Evolutionary conservation across 1,140 invertebrate genomes (phyloP).

Genomic region (Meloidogyne exigua): DNA sequence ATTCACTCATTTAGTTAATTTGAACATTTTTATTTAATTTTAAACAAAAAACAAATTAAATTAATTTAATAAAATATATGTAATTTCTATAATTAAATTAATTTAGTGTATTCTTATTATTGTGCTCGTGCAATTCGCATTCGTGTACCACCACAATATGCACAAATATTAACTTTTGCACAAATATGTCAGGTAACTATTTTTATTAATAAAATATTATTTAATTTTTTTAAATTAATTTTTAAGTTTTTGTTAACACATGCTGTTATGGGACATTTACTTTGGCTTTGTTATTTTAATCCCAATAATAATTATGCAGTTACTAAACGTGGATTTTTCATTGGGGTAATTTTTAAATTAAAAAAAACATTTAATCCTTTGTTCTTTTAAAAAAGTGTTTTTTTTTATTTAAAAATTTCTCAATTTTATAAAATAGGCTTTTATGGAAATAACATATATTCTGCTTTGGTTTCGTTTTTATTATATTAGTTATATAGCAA

Average conservation of each 20-base stretch:
- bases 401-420: too few relatives aligned
- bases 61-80: too few relatives aligned
- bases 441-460: slow-evolving; percentile 60
- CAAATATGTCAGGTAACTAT: slow-evolving; percentile 66
- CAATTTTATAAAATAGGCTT: too few relatives aligned
- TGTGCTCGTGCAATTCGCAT: slow-evolving; percentile 66
- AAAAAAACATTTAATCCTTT: background rate
- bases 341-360: slow-evolving; percentile 42
- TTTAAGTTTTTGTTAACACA: slow-evolving; percentile 64
- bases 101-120: slow-evolving; percentile 67
- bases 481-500: slow-evolving; percentile 53
- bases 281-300: slow-evolving; percentile 31
- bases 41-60: too few relatives aligned
- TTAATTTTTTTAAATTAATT: slow-evolving; percentile 6
- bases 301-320: slow-evolving; percentile 42
- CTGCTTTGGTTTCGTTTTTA: slow-evolving; percentile 62
- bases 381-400: background rate
- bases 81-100: too few relatives aligned
- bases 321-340: slow-evolving; percentile 49
- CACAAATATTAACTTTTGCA: slow-evolving; percentile 67
- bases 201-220: slow-evolving; percentile 3
- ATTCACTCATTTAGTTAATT: slow-evolving; percentile 1
- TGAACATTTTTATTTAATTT: too few relatives aligned
- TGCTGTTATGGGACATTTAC: slow-evolving; percentile 52
- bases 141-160: slow-evolving; percentile 65